Evolutionary conservation across 2,797 vertebrate species (phyloP).

Genomic region (Acanthornis magna): DNA sequence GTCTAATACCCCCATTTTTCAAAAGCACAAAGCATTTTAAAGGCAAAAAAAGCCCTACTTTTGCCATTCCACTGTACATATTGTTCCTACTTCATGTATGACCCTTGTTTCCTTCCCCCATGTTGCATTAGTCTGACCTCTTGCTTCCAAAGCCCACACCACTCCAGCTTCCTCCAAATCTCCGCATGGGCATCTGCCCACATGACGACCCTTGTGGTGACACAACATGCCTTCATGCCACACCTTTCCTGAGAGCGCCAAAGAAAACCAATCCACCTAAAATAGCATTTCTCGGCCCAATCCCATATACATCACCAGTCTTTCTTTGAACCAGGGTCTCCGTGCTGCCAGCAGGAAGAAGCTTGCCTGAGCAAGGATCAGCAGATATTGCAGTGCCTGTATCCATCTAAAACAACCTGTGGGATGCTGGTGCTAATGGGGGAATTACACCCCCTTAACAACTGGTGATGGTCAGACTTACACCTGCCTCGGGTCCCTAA

Average conservation of each 20-base stretch:
- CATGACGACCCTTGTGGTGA: rapidly evolving
- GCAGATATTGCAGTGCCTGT: neutral
- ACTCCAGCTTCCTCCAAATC: neutral
- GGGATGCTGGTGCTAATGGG: neutral
- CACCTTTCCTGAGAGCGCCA: neutral
- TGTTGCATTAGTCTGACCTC: rapidly evolving
- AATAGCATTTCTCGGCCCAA: neutral
- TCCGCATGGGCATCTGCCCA: rapidly evolving
- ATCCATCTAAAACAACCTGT: neutral
- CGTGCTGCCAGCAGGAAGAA: neutral
- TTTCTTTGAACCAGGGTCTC: neutral
- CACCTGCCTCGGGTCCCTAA: neutral
- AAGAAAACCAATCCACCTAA: neutral
- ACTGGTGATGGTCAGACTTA: neutral
- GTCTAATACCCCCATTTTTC: neutral
- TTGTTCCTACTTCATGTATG: neutral
- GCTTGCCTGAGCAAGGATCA: neutral
- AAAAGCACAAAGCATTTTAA: neutral
- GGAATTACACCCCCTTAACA: neutral
- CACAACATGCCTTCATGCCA: neutral
- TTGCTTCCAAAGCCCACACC: neutral
- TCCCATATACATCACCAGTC: rapidly evolving
- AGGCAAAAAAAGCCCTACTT: neutral
- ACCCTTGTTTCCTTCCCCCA: neutral
- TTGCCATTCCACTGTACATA: neutral